phyloP scores from a whole-genome alignment of 2,888 invertebrate genomes.

The Sinopyrophorus schimmeli region DNA sequence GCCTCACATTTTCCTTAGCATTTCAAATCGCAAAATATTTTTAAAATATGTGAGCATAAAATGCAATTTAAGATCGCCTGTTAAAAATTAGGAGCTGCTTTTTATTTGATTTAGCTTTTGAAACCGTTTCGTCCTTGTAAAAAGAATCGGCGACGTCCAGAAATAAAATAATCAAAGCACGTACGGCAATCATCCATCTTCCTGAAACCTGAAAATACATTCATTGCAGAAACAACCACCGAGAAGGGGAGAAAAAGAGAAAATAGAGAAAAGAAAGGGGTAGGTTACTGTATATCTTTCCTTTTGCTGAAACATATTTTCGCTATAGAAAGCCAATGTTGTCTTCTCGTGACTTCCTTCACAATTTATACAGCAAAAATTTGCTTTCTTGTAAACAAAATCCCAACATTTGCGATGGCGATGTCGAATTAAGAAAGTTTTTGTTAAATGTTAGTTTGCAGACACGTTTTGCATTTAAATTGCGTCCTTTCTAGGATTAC shows the following conservation, averaged over 20 bases:
- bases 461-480: slow-evolving; percentile 45
- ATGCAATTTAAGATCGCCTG: too few relatives aligned
- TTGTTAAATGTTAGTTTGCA: slow-evolving; percentile 38
- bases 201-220: slow-evolving; percentile 22
- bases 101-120: too few relatives aligned
- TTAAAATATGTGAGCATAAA: too few relatives aligned
- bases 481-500: slow-evolving; percentile 35
- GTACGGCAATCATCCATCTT: slow-evolving; percentile 21
- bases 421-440: slow-evolving; percentile 44
- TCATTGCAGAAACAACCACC: slow-evolving; percentile 14
- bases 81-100: too few relatives aligned
- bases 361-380: slow-evolving; percentile 4
- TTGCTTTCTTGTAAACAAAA: too few relatives aligned
- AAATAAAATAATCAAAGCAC: slow-evolving; percentile 21
- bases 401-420: too few relatives aligned
- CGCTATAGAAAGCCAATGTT: slow-evolving; percentile 17
- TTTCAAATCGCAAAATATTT: too few relatives aligned
- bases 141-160: slow-evolving; percentile 9
- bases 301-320: slow-evolving; percentile 12
- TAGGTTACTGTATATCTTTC: slow-evolving; percentile 4
- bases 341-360: slow-evolving; percentile 15
- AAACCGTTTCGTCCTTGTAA: too few relatives aligned
- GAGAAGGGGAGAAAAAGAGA: too few relatives aligned
- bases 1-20: too few relatives aligned
- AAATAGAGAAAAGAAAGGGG: too few relatives aligned